Conservation (phyloP, 37 sponge, comb jelly and placozoan species). For the Geodia barretti region DNA sequence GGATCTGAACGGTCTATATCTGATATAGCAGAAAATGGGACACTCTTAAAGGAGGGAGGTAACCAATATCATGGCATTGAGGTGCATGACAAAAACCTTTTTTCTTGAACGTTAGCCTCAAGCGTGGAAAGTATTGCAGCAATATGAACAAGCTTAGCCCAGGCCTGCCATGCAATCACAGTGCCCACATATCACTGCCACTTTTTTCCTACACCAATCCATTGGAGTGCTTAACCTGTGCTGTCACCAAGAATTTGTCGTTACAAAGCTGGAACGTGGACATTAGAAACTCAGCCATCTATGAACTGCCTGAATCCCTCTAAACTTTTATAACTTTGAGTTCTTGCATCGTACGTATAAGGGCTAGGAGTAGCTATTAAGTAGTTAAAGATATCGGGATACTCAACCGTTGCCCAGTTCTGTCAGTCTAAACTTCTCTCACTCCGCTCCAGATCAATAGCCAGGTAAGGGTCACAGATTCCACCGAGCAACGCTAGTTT, state of each 20-base stretch:
- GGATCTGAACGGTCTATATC: conserved; percentile 64
- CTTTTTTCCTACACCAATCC: background rate
- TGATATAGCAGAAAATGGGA: conserved; percentile 22
- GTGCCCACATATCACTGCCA: conserved; percentile 57
- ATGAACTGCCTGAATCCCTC: background rate
- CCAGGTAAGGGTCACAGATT: conserved; percentile 29
- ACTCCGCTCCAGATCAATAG: background rate
- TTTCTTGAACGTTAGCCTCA: conserved; percentile 32
- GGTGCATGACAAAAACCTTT: conserved; percentile 22
- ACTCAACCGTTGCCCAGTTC: conserved; percentile 56
- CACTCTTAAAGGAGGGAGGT: conserved; percentile 45
- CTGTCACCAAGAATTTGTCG: background rate
- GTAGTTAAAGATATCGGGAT: conserved; percentile 51
- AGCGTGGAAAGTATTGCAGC: conserved; percentile 51
- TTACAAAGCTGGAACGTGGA: background rate
- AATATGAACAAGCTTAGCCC: conserved; percentile 61
- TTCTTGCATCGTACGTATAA: conserved; percentile 26
- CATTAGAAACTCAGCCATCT: background rate
- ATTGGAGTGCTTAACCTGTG: background rate
- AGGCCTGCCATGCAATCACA: conserved; percentile 54
- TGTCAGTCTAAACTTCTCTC: conserved; percentile 19
- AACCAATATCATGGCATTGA: conserved; percentile 58
- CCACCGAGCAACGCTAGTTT: conserved; percentile 33
- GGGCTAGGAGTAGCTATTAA: conserved; percentile 31
- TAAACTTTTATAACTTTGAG: background rate